phyloP scores from a whole-genome alignment of 2,888 invertebrate species.

The Leptopterna dolabrata region DNA sequence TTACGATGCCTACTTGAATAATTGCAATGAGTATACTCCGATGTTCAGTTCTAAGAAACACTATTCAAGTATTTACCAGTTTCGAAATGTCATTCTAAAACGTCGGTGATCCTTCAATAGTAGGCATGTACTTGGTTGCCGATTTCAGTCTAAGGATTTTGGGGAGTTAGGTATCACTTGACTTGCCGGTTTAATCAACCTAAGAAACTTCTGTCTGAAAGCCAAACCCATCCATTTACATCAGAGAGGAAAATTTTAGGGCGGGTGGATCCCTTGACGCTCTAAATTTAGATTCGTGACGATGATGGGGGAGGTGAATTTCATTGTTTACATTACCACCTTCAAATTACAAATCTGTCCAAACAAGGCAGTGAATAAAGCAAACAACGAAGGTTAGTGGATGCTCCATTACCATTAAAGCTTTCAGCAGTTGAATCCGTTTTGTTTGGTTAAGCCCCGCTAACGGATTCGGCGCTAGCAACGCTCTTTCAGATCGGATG shows the following conservation, averaged over 20 bases:
- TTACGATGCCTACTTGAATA: too few relatives aligned
- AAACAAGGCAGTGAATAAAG: neutral
- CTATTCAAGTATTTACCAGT: too few relatives aligned
- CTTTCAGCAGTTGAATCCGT: neutral
- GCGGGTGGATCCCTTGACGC: neutral
- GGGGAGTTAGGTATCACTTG: too few relatives aligned
- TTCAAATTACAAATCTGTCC: conserved; percentile 2
- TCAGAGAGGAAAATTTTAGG: neutral
- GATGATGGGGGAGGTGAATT: neutral
- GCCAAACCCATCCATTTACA: neutral
- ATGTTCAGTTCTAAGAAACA: too few relatives aligned
- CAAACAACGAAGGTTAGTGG: neutral
- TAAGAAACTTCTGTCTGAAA: neutral
- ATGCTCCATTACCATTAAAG: conserved; percentile 1
- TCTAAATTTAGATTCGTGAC: neutral
- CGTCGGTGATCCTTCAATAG: too few relatives aligned
- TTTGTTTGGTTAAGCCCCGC: neutral
- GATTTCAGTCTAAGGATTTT: too few relatives aligned
- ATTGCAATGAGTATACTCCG: too few relatives aligned
- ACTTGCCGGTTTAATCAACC: too few relatives aligned
- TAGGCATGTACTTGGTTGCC: too few relatives aligned
- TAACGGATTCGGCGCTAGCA: neutral
- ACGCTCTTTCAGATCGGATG: neutral
- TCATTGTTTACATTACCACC: neutral
- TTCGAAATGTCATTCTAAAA: too few relatives aligned